Conservation (phyloP, 2,888 invertebrate genomes). For the Tipula helvola region DNA sequence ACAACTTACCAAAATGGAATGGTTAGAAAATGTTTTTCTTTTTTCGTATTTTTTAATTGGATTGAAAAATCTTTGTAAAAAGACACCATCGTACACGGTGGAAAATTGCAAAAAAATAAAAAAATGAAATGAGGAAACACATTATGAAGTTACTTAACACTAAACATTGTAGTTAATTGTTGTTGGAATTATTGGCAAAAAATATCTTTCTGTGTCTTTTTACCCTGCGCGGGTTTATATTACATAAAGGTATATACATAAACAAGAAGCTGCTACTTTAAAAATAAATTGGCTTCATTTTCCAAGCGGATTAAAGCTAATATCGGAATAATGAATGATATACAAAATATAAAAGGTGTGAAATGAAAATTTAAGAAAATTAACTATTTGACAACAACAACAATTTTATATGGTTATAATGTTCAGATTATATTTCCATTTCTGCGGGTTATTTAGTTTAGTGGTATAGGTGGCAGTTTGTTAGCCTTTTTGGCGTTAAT, state of each 20-base stretch:
- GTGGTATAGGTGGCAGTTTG: neutral
- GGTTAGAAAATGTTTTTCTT: neutral
- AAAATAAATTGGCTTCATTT: neutral
- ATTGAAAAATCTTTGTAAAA: neutral
- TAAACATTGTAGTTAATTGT: neutral
- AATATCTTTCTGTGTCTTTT: neutral
- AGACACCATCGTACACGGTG: neutral
- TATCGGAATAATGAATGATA: neutral
- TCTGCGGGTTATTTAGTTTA: neutral
- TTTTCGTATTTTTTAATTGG: neutral
- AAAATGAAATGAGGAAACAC: neutral
- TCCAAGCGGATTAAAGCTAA: neutral
- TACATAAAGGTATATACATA: neutral
- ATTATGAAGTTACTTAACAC: neutral
- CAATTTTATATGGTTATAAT: neutral
- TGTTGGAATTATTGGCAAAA: neutral
- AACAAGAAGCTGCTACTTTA: neutral
- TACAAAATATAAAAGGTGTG: neutral
- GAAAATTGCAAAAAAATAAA: neutral
- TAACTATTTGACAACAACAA: neutral
- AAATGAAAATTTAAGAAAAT: neutral
- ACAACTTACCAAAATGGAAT: neutral
- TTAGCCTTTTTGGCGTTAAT: neutral
- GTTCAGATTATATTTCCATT: neutral
- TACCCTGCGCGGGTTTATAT: neutral